Percentiles rank a stretch among this genome's conserved stretches.
These are phyloP conservation scores for Osedax frankpressi DNA, from an alignment of 2,888 invertebrate genomes.

Conservation along the genomic window DNA sequence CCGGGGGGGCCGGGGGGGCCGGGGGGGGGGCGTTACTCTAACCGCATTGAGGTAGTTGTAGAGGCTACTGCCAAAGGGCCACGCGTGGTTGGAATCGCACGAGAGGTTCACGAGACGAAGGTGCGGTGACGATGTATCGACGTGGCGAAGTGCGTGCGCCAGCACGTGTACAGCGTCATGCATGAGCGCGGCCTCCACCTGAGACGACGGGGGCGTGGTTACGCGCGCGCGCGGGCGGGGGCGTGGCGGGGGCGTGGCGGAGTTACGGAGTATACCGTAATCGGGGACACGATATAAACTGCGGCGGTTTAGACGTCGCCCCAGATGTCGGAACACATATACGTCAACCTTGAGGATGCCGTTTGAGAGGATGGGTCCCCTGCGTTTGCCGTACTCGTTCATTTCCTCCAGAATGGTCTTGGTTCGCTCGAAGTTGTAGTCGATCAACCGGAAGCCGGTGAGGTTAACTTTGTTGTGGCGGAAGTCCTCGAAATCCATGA, in stretches of 20 bases:
- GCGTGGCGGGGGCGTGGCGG: no score
- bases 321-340: no score
- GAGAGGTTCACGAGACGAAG: constrained; percentile 27
- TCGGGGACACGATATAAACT: no score
- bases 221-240: no score
- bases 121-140: constrained; percentile 25
- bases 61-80: constrained; percentile 83
- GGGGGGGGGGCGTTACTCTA: constrained; percentile 22
- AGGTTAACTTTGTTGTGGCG: constrained; percentile 86
- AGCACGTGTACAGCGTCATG: constrained; percentile 86
- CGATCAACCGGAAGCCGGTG: constrained; percentile 68
- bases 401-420: constrained; percentile 27
- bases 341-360: constrained; percentile 20
- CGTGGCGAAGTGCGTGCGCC: constrained; percentile 73
- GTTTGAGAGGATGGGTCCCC: constrained; percentile 23
- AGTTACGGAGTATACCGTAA: no score
- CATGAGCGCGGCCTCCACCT: constrained; percentile 81
- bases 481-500: constrained; percentile 52
- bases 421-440: constrained; percentile 33
- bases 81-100: constrained; percentile 55
- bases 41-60: constrained; percentile 92
- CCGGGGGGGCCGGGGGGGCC: no score
- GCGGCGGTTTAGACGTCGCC: no score
- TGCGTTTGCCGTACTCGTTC: constrained; percentile 20
- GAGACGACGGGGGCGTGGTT: no score